A percentile compares a stretch with the other conserved stretches of the same genome.
phyloP scores from a whole-genome alignment of 1,140 invertebrate species.

The Bombyx mori region ASM3026992v2 NC_085122.1:6015001-6015500 shows the following conservation, averaged over 20 bases:
- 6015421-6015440: slow-evolving; percentile 49
- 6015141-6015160: slow-evolving; percentile 2
- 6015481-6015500: slow-evolving; percentile 30
- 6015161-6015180: slow-evolving; percentile 2
- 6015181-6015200: slow-evolving; percentile 25
- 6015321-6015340: slow-evolving; percentile 42
- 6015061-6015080: slow-evolving; percentile 52
- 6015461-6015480: slow-evolving; percentile 33
- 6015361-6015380: slow-evolving; percentile 57
- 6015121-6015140: slow-evolving; percentile 34
- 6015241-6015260: slow-evolving; percentile 49
- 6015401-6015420: slow-evolving; percentile 33
- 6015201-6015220: slow-evolving; percentile 11
- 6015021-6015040: slow-evolving; percentile 46
- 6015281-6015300: slow-evolving; percentile 46
- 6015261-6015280: slow-evolving; percentile 39
- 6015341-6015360: slow-evolving; percentile 53
- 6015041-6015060: slow-evolving; percentile 24
- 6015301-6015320: slow-evolving; percentile 51
- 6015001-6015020: slow-evolving; percentile 31
- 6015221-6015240: slow-evolving; percentile 32
- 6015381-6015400: slow-evolving; percentile 50
- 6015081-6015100: slow-evolving; percentile 47
- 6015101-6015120: slow-evolving; percentile 41
- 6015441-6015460: slow-evolving; percentile 51